Conservation (phyloP, 2,888 invertebrate species). For the Cepaea hortensis region DNA sequence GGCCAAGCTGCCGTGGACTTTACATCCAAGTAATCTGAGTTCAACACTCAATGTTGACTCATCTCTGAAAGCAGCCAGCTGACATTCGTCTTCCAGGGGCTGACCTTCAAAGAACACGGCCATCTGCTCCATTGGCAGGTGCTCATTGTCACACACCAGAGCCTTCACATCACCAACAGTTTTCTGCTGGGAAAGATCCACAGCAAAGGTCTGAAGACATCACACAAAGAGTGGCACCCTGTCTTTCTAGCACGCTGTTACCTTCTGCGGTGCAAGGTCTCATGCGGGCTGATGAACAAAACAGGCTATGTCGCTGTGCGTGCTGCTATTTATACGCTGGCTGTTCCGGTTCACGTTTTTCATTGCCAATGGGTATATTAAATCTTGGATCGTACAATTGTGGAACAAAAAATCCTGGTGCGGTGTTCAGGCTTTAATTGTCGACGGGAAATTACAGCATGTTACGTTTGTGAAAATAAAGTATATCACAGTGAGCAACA, state of each 20-base stretch:
- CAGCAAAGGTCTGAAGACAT: slow-evolving; percentile 85
- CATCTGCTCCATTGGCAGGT: slow-evolving; percentile 73
- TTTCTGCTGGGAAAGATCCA: slow-evolving; percentile 87
- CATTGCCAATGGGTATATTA: too few relatives aligned
- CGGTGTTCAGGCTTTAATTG: too few relatives aligned
- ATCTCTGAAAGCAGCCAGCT: slow-evolving; percentile 81
- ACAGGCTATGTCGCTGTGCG: too few relatives aligned
- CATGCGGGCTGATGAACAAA: too few relatives aligned
- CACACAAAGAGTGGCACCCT: slow-evolving; percentile 85
- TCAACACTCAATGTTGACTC: slow-evolving; percentile 85
- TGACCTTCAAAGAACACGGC: slow-evolving; percentile 85
- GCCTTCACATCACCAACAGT: slow-evolving; percentile 86
- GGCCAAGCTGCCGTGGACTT: slow-evolving; percentile 81
- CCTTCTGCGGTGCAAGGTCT: too few relatives aligned
- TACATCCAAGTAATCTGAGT: slow-evolving; percentile 93
- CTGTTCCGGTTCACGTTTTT: too few relatives aligned
- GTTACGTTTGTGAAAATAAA: too few relatives aligned
- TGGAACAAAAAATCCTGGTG: too few relatives aligned
- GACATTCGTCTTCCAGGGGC: slow-evolving; percentile 83
- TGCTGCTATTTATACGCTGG: too few relatives aligned
- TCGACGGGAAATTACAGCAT: too few relatives aligned
- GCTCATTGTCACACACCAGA: slow-evolving; percentile 70
- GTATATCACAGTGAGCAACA: too few relatives aligned
- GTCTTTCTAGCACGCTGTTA: not conserved
- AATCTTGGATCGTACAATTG: too few relatives aligned